These are phyloP conservation scores for Tribolium freemani DNA, from an alignment of 2,888 invertebrate species.

Conservation along the genomic window DNA sequence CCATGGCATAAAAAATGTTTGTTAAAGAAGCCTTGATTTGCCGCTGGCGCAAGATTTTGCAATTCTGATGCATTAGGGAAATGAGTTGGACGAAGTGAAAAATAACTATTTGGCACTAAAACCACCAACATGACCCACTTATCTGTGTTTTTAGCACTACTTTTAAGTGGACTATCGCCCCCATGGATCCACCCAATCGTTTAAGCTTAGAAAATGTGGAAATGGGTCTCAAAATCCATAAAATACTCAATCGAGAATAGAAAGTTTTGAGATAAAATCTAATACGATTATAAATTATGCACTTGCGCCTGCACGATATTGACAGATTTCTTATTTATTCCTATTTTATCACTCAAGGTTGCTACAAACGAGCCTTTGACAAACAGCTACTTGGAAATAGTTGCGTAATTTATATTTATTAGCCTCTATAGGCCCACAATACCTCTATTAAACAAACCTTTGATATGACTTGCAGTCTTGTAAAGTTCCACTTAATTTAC, in stretches of 20 bases:
- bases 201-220: neutral
- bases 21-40: constrained; percentile 24
- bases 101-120: constrained; percentile 1
- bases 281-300: no score
- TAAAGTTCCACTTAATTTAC: neutral
- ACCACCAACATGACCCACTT: constrained; percentile 13
- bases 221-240: no score
- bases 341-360: no score
- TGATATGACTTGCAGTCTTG: neutral
- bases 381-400: neutral
- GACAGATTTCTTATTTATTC: no score
- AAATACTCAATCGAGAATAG: no score
- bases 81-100: neutral
- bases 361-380: neutral
- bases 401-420: neutral
- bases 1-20: constrained; percentile 21
- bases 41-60: constrained; percentile 6
- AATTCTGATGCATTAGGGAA: neutral
- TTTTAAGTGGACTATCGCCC: neutral
- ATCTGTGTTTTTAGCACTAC: neutral
- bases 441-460: neutral
- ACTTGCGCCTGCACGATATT: no score
- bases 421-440: neutral
- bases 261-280: no score
- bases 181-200: neutral